Evolutionary conservation across 2,888 invertebrate genomes (phyloP).

Genomic region (Leucozona laternaria): DNA sequence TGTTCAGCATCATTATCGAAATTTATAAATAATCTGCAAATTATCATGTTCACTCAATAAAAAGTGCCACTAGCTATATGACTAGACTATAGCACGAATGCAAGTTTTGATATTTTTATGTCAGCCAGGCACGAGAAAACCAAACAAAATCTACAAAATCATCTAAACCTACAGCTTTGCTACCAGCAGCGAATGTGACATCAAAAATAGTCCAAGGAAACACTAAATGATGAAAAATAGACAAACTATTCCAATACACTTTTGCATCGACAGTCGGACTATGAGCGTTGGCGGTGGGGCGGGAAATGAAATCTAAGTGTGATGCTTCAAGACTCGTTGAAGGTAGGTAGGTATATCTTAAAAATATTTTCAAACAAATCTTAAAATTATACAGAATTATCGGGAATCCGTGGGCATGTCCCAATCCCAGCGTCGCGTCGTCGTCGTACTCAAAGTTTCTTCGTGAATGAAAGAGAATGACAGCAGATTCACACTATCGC

Average conservation of each 20-base stretch:
- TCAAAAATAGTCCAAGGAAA: constrained; percentile 73
- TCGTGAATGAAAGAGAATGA: constrained; percentile 63
- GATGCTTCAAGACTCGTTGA: constrained; percentile 25
- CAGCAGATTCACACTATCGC: constrained; percentile 60
- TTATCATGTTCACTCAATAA: constrained; percentile 57
- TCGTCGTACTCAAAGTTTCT: constrained; percentile 17
- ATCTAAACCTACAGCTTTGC: constrained; percentile 31
- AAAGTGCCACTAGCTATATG: constrained; percentile 36
- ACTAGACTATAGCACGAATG: constrained; percentile 37
- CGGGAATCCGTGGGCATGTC: constrained; percentile 67
- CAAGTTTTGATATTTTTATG: constrained; percentile 66
- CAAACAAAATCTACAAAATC: constrained; percentile 33
- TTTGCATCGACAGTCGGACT: constrained; percentile 36
- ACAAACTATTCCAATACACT: constrained; percentile 44
- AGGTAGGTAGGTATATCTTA: background rate
- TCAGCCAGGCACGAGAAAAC: constrained; percentile 52
- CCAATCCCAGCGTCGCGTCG: constrained; percentile 21
- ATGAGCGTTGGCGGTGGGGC: background rate
- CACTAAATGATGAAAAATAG: constrained; percentile 50
- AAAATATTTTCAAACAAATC: constrained; percentile 12
- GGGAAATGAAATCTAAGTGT: constrained; percentile 27
- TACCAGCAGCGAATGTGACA: constrained; percentile 52
- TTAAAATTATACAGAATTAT: constrained; percentile 59
- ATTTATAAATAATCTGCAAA: constrained; percentile 67
- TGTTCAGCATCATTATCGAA: constrained; percentile 55